Base-by-base conservation (phyloP, 2,888 invertebrate genomes). In the Calameuta pallipes region DNA sequence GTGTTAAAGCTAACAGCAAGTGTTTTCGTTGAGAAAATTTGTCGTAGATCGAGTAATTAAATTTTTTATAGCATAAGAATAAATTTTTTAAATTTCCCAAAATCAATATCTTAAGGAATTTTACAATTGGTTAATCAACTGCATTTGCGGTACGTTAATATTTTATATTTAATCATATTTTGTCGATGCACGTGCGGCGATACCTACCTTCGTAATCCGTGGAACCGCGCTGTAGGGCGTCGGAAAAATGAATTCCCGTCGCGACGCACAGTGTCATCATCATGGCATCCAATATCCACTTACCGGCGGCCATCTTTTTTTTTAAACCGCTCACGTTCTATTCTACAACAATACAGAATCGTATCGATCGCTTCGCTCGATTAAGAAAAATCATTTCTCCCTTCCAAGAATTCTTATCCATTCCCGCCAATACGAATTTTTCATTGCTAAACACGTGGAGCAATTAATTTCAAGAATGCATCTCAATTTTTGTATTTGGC, bases 151-250 rank as follows among this genome's bases (percentile, higher is more conserved):
- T 37, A 37, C 0, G 4, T 37, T 37, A 15, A 41, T 15, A 15
- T 13, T 15, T 13, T 13, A 1, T 4, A 37, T 13, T 37, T 11
- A 1, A 35, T 11, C 11, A 11, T 35, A 35, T 35, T 11, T 35
- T 11, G 11, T 36, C 36, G 36, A 36, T 37, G 4, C 41, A 41
- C 41, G 1, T 41, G n/a, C n/a, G n/a, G 1, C 6, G 56, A 23
- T 56, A 15, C 56, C 56, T 69, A 89, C 89, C 89, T 87, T 89
- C 89, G 79, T 87, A 88, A 36, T 83, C 76, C n/a, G 80, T 81
- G 30, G 89, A 83, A 68, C 83, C 85, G 75, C 80, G 83, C 13
- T 73, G 80, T 6, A 88, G 79, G 11, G 83, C 80, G 31, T 74
- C 76, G 36, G 82, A 81, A 34, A 78, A 75, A 31, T 75, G 77